phyloP scores from a whole-genome alignment of 2,113 vertebrate species.

The Casuarius casuarius region DNA sequence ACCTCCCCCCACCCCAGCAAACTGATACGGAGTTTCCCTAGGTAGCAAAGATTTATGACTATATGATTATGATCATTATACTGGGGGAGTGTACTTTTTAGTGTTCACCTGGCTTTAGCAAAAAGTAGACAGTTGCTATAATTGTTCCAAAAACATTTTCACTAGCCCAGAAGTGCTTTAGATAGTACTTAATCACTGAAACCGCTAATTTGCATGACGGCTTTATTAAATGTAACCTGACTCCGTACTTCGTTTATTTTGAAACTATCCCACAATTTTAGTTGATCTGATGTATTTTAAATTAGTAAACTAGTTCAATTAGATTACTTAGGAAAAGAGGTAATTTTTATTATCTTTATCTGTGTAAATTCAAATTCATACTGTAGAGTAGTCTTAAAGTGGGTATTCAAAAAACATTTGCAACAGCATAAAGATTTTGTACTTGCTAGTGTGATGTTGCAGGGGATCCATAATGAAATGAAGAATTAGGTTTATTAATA shows the following conservation, averaged over 20 bases:
- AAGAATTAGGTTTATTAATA: neutral
- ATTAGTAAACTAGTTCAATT: neutral
- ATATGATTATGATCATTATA: accelerated
- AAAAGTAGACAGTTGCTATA: neutral
- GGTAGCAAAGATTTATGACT: neutral
- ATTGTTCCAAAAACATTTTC: neutral
- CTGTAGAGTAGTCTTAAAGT: neutral
- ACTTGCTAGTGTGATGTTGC: neutral
- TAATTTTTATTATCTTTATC: neutral
- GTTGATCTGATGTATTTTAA: constrained; percentile 9
- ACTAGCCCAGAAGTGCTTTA: neutral
- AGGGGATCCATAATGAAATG: neutral
- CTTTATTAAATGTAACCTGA: constrained; percentile 46
- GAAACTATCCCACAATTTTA: constrained; percentile 11
- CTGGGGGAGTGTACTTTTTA: neutral
- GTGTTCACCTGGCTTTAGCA: neutral
- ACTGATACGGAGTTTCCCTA: accelerated
- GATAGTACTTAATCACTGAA: neutral
- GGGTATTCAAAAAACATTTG: neutral
- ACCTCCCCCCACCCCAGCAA: neutral
- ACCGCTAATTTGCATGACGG: constrained; percentile 19
- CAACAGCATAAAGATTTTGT: neutral
- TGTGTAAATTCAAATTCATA: neutral
- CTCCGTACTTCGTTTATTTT: constrained; percentile 52
- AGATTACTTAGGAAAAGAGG: neutral